Conservation (phyloP, 2,888 invertebrate genomes). For the Pristionchus maxplancki region DNA sequence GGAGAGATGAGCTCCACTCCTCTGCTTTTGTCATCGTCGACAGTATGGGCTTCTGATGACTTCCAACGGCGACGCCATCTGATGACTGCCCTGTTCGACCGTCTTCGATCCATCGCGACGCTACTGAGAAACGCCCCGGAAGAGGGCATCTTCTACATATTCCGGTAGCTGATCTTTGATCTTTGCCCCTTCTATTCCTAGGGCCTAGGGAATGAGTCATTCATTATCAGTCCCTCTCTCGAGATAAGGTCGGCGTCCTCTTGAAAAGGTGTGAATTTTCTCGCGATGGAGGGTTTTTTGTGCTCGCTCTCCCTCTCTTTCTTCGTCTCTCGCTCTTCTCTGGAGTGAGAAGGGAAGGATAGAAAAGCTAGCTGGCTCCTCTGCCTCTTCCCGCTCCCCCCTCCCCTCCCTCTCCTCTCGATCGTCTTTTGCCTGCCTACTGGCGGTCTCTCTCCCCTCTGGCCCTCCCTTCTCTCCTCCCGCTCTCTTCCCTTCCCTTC, state of each 20-base stretch:
- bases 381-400: background rate
- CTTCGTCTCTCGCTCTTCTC: background rate
- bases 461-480: background rate
- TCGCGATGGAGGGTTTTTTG: background rate
- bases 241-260: conserved; percentile 6
- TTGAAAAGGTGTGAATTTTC: conserved; percentile 32
- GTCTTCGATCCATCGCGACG: background rate
- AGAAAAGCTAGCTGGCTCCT: background rate
- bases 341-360: background rate
- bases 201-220: background rate
- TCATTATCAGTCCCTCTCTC: background rate
- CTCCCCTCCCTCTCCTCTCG: background rate
- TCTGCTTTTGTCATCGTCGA: background rate
- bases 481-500: background rate
- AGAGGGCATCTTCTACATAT: conserved; percentile 1
- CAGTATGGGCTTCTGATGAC: conserved; percentile 5
- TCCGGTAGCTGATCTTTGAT: background rate
- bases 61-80: background rate
- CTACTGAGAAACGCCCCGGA: background rate
- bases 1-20: background rate
- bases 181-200: background rate
- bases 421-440: background rate
- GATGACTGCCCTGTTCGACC: background rate
- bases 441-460: background rate
- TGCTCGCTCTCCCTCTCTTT: background rate